Base-by-base conservation (phyloP, 2,888 invertebrate genomes). In the Anthrax anthrax region DNA sequence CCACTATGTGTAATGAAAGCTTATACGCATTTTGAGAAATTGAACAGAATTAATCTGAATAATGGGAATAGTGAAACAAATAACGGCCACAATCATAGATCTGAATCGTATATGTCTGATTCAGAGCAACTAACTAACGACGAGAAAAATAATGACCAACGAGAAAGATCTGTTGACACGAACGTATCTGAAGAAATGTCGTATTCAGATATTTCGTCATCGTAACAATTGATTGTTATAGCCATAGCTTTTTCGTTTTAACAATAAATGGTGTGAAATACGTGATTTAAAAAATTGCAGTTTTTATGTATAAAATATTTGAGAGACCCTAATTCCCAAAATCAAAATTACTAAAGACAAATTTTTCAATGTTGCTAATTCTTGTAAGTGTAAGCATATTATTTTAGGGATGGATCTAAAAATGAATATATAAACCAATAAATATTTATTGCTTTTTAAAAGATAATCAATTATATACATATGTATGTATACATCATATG, bases 1-100 rank as follows among this genome's bases (percentile, higher is more conserved):
- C 78, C 84, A 37, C 78, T 82, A 47, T 66, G 73, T 42, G 76
- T 77, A 3, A 61, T 70, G 48, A 69, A 69, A 55, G 72, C 74
- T 6, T 55, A 70, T 51, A 56, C 66, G 18, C 69, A 73, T 60
- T 77, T 72, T 46, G 54, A 48, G 19, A 36, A 37, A 17, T 18
- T 16, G n/a, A 45, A 45, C 6, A 18, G 16, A 8, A 32, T 12
- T 12, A 1, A 3, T 32, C 3, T 3, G 3, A 32, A 12, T 32
- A 32, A 32, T 32, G 13, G 12, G 8, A 12, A 29, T 9, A 12
- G 8, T 3, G 17, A 38, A 3, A 17, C 16, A 37, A 36, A 14
- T 36, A 14, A 36, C 6, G 16, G 36, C 6, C 6, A 14, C 14
- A 12, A 37, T 10, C 8, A 37, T 18, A 18, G 17, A 37, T 16